Conservation (phyloP, 2,113 vertebrate species). For the Colinus virginianus region DNA sequence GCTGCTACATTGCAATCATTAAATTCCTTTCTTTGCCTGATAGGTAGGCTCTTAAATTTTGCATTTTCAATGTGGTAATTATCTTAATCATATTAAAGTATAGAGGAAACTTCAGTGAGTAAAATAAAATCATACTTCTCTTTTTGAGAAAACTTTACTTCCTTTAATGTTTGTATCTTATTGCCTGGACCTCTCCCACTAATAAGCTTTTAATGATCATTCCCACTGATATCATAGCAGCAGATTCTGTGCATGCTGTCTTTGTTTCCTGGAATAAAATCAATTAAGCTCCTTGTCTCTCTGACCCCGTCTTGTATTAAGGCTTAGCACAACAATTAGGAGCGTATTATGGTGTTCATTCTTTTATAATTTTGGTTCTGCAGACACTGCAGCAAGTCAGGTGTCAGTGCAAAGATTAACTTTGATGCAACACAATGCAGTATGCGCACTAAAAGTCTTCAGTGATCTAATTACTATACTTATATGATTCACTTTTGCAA, state of each 20-base stretch:
- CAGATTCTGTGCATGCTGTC: background rate
- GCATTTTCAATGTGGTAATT: background rate
- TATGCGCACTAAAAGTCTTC: background rate
- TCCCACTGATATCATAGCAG: slow-evolving; percentile 4
- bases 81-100: background rate
- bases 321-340: slow-evolving; percentile 31
- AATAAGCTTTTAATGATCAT: slow-evolving; percentile 69
- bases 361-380: background rate
- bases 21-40: background rate
- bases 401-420: slow-evolving; percentile 29
- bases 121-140: background rate
- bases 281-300: slow-evolving; percentile 55
- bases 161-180: slow-evolving; percentile 17
- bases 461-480: slow-evolving; percentile 36
- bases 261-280: slow-evolving; percentile 56
- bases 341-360: background rate
- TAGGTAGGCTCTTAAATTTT: background rate
- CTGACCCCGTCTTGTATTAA: slow-evolving; percentile 35
- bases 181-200: slow-evolving; percentile 25
- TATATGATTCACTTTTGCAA: background rate
- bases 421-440: background rate
- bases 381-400: slow-evolving; percentile 17
- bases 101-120: background rate
- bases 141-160: background rate
- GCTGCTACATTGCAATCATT: background rate